Evolutionary conservation across 2,797 vertebrate genomes (phyloP).

Genomic region (Loriculus beryllinus): DNA sequence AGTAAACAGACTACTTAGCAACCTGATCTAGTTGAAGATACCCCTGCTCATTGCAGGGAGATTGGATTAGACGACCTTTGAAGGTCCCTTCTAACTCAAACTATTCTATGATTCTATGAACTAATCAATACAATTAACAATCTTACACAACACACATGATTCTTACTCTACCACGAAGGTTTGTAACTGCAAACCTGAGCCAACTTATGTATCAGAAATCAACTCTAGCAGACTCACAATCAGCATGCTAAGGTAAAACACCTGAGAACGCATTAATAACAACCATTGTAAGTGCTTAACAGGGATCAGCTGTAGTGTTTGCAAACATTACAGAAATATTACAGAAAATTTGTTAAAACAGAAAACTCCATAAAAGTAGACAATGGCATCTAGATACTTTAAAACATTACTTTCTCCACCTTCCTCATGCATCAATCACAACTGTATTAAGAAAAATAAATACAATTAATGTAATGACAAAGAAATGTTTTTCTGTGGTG

Average conservation of each 20-base stretch:
- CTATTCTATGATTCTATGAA: background rate
- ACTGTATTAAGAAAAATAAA: background rate
- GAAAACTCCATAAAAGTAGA: background rate
- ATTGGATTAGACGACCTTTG: background rate
- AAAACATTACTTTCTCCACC: background rate
- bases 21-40: background rate
- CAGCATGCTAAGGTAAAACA: background rate
- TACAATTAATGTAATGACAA: background rate
- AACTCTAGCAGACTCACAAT: background rate
- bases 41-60: background rate
- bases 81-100: background rate
- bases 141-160: background rate
- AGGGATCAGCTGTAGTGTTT: background rate
- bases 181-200: background rate
- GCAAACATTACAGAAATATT: background rate
- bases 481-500: background rate
- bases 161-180: background rate
- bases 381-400: background rate
- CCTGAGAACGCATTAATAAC: background rate
- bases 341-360: background rate
- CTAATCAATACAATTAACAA: background rate
- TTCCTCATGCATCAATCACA: background rate
- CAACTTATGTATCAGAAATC: background rate
- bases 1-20: background rate
- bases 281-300: background rate